These are phyloP conservation scores for Tetrao urogallus DNA, from an alignment of 2,113 vertebrate genomes.

Conservation along the genomic window DNA sequence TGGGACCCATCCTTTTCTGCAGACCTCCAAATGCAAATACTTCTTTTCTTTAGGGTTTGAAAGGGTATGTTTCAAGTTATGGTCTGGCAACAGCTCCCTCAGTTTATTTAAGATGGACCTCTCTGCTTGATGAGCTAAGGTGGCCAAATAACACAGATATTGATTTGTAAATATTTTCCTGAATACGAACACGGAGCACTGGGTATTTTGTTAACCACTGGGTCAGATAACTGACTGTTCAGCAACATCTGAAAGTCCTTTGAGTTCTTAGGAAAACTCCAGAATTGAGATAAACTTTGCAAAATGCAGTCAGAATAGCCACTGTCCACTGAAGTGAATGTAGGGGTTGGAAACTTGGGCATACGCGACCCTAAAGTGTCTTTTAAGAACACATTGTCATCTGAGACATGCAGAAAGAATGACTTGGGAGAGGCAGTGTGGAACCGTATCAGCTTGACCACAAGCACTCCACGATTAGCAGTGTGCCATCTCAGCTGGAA, in stretches of 20 bases:
- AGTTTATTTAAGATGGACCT: not conserved
- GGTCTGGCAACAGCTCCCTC: not conserved
- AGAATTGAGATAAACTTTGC: not conserved
- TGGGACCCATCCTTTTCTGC: not conserved
- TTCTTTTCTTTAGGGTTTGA: not conserved
- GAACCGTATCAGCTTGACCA: not conserved
- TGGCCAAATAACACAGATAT: conserved; percentile 12
- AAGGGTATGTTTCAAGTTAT: not conserved
- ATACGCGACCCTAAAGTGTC: not conserved
- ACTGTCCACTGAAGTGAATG: not conserved
- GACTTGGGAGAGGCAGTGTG: not conserved
- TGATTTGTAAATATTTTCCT: conserved; percentile 24
- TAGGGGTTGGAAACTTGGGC: not conserved
- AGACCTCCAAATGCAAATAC: not conserved
- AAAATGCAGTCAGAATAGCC: not conserved
- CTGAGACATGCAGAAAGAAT: not conserved
- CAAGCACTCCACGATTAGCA: not conserved
- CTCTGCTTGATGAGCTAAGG: not conserved
- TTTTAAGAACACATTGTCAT: not conserved
- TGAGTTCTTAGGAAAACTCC: not conserved
- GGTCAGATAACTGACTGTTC: not conserved
- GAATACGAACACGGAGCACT: not conserved
- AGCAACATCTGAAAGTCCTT: not conserved
- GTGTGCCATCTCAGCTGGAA: accelerated
- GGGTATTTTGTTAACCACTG: conserved; percentile 1